A percentile compares a stretch with the other conserved stretches of the same genome.
phyloP scores from a whole-genome alignment of 2,113 vertebrate genomes.

The Natator depressus region DNA sequence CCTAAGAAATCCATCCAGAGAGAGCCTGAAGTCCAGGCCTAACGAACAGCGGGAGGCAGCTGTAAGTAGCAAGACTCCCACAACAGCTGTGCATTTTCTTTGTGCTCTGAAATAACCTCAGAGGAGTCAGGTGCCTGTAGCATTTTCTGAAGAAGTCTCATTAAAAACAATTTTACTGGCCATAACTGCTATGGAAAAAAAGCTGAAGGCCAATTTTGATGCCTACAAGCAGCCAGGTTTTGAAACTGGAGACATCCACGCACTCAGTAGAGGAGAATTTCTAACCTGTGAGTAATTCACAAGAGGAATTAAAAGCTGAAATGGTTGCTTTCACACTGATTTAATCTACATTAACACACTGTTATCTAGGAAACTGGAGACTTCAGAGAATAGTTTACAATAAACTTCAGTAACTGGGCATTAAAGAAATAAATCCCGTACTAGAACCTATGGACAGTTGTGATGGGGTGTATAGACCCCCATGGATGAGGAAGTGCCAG shows the following conservation, averaged over 20 bases:
- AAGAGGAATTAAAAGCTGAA: conserved; percentile 10
- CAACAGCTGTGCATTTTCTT: neutral
- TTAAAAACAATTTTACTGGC: neutral
- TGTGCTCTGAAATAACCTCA: neutral
- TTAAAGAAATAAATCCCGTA: conserved; percentile 11
- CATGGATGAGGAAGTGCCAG: neutral
- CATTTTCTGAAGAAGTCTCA: neutral
- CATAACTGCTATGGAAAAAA: neutral
- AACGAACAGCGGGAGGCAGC: neutral
- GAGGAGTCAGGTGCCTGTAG: neutral
- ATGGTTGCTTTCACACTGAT: neutral
- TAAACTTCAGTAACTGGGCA: neutral
- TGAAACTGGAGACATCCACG: neutral
- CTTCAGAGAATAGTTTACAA: neutral
- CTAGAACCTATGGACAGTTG: neutral
- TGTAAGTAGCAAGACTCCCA: accelerated
- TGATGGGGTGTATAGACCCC: neutral
- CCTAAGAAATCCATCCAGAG: neutral
- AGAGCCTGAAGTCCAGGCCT: neutral
- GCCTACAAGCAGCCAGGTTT: conserved; percentile 7
- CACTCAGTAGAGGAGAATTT: neutral
- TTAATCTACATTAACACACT: neutral
- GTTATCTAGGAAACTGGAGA: neutral
- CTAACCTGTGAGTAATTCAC: neutral
- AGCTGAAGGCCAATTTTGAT: neutral